Evolutionary conservation across 2,888 invertebrate genomes (phyloP).

Genomic region (Rhagonycha lutea): DNA sequence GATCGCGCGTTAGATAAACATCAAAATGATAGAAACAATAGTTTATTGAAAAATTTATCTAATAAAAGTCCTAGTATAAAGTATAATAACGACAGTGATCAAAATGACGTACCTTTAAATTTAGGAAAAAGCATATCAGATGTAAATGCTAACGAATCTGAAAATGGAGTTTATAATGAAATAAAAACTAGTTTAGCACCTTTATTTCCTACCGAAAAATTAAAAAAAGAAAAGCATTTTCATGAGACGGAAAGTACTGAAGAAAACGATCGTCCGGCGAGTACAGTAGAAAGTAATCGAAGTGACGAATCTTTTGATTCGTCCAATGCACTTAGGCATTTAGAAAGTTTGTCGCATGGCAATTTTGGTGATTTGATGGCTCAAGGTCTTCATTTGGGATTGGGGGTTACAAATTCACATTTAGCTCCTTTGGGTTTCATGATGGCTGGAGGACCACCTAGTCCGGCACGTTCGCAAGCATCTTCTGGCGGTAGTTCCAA

Average conservation of each 20-base stretch:
- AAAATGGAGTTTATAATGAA: slow-evolving; percentile 45
- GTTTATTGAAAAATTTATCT: slow-evolving; percentile 30
- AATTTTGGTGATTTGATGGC: slow-evolving; percentile 66
- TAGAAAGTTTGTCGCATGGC: slow-evolving; percentile 80
- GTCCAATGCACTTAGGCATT: slow-evolving; percentile 73
- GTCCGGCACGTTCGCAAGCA: slow-evolving; percentile 64
- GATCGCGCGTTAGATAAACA: slow-evolving; percentile 37
- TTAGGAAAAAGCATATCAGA: slow-evolving; percentile 56
- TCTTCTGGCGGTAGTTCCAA: slow-evolving; percentile 64
- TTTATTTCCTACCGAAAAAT: slow-evolving; percentile 51
- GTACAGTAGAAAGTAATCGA: slow-evolving; percentile 61
- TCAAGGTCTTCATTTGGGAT: slow-evolving; percentile 51
- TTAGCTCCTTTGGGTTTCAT: slow-evolving; percentile 57
- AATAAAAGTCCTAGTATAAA: slow-evolving; percentile 29
- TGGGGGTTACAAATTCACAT: slow-evolving; percentile 50
- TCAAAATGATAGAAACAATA: slow-evolving; percentile 21
- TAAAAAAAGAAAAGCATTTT: slow-evolving; percentile 52
- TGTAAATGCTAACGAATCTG: slow-evolving; percentile 54
- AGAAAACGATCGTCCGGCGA: slow-evolving; percentile 55
- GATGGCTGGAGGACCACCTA: slow-evolving; percentile 62
- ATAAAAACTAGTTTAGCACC: slow-evolving; percentile 55
- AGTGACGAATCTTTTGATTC: slow-evolving; percentile 66
- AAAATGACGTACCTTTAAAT: slow-evolving; percentile 51
- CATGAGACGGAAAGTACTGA: slow-evolving; percentile 49
- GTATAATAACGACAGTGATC: slow-evolving; percentile 25